phyloP scores from a whole-genome alignment of 2,888 invertebrate species.

The Ecdyonurus torrentis region DNA sequence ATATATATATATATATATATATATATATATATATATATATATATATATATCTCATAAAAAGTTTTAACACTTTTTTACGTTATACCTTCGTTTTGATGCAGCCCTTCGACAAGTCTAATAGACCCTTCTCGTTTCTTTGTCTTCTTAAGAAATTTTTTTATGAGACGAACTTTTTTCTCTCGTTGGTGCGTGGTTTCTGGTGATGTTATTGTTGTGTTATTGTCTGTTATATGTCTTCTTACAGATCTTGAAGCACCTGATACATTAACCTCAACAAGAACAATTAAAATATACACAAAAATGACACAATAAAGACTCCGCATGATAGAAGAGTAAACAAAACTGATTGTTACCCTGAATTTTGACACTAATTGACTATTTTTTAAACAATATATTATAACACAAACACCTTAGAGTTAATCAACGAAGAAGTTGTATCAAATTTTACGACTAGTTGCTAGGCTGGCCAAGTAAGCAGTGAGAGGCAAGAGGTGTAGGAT shows the following conservation, averaged over 20 bases:
- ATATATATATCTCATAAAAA: too few species aligned
- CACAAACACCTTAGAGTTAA: not conserved
- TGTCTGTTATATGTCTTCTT: not conserved
- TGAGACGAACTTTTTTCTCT: constrained; percentile 34
- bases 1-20: too few species aligned
- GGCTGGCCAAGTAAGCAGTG: not conserved
- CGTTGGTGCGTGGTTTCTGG: constrained; percentile 7
- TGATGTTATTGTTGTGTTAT: not conserved
- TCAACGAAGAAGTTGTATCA: not conserved
- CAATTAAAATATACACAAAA: too few species aligned
- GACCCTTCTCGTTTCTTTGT: constrained; percentile 56
- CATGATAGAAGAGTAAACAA: too few species aligned
- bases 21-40: too few species aligned
- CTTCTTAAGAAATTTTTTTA: constrained; percentile 51
- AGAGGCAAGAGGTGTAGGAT: not conserved
- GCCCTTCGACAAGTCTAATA: constrained; percentile 51
- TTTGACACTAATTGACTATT: too few species aligned
- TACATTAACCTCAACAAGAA: not conserved
- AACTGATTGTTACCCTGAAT: too few species aligned
- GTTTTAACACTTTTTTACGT: not conserved
- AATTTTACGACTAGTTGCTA: not conserved
- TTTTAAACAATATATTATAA: too few species aligned
- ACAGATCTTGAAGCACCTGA: not conserved
- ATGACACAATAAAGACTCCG: too few species aligned
- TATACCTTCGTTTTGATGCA: constrained; percentile 54